Percentiles rank a stretch among this genome's conserved stretches.
Evolutionary conservation across 1,140 invertebrate species (phyloP).

Genomic region (Drosophila mayri): DNA sequence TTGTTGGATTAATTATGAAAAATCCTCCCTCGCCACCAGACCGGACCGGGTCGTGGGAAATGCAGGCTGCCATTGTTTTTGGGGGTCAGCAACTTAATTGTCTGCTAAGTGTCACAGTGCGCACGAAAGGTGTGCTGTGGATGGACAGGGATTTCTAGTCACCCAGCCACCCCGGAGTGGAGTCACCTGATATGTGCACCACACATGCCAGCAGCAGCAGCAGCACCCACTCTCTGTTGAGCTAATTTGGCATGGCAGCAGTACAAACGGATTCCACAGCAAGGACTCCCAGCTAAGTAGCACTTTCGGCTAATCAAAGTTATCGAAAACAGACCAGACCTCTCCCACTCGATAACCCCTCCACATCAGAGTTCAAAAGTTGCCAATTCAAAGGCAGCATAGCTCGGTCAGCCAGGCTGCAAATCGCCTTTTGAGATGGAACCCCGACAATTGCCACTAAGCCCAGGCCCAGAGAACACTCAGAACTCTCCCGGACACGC

Average conservation of each 20-base stretch:
- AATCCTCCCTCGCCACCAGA: constrained; percentile 41
- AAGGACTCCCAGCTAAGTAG: constrained; percentile 3
- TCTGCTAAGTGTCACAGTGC: constrained; percentile 80
- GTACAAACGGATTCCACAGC: not conserved
- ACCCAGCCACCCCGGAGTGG: constrained; percentile 11
- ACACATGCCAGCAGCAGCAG: constrained; percentile 12
- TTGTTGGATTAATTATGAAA: constrained; percentile 83
- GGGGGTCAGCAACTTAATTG: constrained; percentile 78
- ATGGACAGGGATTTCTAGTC: constrained; percentile 10
- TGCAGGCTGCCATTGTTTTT: constrained; percentile 33
- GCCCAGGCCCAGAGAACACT: constrained; percentile 21
- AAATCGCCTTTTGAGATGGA: constrained; percentile 33
- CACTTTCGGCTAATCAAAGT: constrained; percentile 49
- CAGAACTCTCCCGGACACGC: not conserved
- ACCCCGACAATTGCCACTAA: constrained; percentile 43
- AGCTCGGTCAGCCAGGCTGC: constrained; percentile 15
- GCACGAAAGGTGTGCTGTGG: constrained; percentile 48
- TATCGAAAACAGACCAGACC: constrained; percentile 41
- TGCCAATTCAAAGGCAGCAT: constrained; percentile 40
- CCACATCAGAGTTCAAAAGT: constrained; percentile 25
- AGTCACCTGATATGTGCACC: constrained; percentile 25
- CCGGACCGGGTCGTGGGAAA: not conserved
- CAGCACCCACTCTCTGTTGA: too few species aligned
- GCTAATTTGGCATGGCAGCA: constrained; percentile 19
- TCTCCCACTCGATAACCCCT: constrained; percentile 29